Conservation (phyloP, 2,797 vertebrate genomes). For the Smutsia temminckii region DNA sequence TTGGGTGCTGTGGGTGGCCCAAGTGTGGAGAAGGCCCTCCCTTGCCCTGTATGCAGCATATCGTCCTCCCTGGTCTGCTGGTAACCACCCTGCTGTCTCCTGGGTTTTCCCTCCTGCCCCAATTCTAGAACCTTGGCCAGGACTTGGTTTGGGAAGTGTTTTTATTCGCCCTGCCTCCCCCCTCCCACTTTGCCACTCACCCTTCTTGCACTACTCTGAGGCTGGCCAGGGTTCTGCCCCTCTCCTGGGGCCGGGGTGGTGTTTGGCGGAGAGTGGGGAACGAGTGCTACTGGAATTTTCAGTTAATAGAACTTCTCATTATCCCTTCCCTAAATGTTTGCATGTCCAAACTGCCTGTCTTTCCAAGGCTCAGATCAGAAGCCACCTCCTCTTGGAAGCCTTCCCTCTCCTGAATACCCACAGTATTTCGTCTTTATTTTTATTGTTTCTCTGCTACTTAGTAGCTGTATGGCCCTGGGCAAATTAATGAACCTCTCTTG, state of each 20-base stretch:
- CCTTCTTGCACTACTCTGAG: neutral
- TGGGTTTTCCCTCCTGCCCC: neutral
- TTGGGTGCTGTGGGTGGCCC: neutral
- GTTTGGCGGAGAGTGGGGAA: neutral
- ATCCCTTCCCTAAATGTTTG: neutral
- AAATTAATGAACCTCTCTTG: neutral
- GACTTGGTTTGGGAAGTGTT: neutral
- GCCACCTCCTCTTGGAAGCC: neutral
- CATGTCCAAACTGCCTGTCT: neutral
- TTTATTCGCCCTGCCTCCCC: neutral
- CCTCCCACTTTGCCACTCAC: neutral
- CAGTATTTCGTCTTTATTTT: neutral
- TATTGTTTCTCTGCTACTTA: neutral
- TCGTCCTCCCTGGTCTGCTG: neutral
- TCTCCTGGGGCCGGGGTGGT: rapidly evolving
- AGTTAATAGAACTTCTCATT: neutral
- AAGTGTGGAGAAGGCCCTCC: neutral
- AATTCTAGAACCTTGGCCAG: neutral
- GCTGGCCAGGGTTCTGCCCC: neutral
- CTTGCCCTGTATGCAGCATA: rapidly evolving
- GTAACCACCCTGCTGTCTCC: neutral
- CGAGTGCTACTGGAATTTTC: neutral
- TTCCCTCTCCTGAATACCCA: neutral
- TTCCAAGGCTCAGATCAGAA: neutral
- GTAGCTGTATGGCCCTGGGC: neutral